phyloP scores from a whole-genome alignment of 2,888 invertebrate genomes.

The Pandemis heparana region DNA sequence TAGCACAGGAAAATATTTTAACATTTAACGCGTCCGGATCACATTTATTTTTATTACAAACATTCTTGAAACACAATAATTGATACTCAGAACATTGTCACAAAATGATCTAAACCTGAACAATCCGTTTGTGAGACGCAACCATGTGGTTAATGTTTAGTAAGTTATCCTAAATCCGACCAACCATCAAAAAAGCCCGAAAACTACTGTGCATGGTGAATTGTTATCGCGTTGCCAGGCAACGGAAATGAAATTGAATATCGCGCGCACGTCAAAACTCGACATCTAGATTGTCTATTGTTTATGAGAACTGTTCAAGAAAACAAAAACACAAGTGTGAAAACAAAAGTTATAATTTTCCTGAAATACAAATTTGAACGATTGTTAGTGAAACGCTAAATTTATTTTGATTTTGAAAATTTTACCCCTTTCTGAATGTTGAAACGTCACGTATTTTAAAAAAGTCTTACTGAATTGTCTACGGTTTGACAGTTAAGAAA shows the following conservation, averaged over 20 bases:
- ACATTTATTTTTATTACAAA: constrained; percentile 7
- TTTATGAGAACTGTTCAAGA: neutral
- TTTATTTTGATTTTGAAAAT: neutral
- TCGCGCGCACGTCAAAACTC: constrained; percentile 62
- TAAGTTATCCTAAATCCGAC: constrained; percentile 43
- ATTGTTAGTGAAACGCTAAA: neutral
- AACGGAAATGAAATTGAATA: constrained; percentile 71
- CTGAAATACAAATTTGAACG: neutral
- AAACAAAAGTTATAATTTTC: neutral
- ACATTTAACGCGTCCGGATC: constrained; percentile 27
- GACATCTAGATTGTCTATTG: constrained; percentile 19
- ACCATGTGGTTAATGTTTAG: constrained; percentile 16
- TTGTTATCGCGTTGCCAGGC: constrained; percentile 75
- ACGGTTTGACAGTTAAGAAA: constrained; percentile 33
- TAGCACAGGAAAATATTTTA: constrained; percentile 6
- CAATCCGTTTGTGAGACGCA: neutral
- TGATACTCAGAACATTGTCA: neutral
- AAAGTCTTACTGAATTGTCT: constrained; percentile 11
- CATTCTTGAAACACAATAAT: constrained; percentile 17
- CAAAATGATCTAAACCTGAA: neutral
- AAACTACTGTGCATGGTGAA: constrained; percentile 65
- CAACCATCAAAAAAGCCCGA: constrained; percentile 56
- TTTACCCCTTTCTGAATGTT: neutral
- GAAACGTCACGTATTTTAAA: neutral
- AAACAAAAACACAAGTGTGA: neutral